Base-by-base conservation (phyloP, 2,113 vertebrate genomes). In the Brachyistius frenatus region DNA sequence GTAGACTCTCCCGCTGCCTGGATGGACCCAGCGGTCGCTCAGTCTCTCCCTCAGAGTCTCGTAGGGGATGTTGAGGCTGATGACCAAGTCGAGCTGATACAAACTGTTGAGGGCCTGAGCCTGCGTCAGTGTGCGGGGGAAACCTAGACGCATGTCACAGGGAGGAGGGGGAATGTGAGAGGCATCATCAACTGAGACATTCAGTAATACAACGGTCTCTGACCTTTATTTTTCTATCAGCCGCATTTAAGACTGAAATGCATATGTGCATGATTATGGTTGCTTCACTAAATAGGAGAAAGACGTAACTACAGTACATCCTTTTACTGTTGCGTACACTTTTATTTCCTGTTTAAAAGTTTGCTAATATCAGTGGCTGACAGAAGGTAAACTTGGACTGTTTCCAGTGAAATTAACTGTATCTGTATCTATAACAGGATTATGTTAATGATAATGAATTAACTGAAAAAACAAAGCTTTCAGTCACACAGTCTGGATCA, bases 11-110 rank as follows among this genome's bases (percentile, higher is more conserved):
- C 98, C 97, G 0, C 98, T 99, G 72, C 84, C 68, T 0, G 91
- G 96, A 73, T 99, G 98, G 76, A 98, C 90, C 98, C 97, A 99
- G 66, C 97, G 95, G 23, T 96, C 94, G 1, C 96, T 96, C 86
- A 99, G 94, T 1, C 98, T 94, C 30, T 99, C 97, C 86, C 94
- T 97, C 41, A 99, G 93, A 0, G 97, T 98, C 92, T 97, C 97
- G 0, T 96, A 97, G 11, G 97, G 98, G 36, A 99, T 96, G 89
- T 99, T 97, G 74, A 99, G 93, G 86, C 92, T 97, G 92, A 99
- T 95, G 81, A 98, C 97, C 56, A 99, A 76, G 77, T 99, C 97
- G 52, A 97, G 90, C 66, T 97, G 91, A 4, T 94, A 97, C 72
- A 96, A 86, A 75, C 64, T 90, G 79, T 97, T 96, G 83, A 99